phyloP scores from a whole-genome alignment of 2,888 invertebrate species.

The Anodontia alba region DNA sequence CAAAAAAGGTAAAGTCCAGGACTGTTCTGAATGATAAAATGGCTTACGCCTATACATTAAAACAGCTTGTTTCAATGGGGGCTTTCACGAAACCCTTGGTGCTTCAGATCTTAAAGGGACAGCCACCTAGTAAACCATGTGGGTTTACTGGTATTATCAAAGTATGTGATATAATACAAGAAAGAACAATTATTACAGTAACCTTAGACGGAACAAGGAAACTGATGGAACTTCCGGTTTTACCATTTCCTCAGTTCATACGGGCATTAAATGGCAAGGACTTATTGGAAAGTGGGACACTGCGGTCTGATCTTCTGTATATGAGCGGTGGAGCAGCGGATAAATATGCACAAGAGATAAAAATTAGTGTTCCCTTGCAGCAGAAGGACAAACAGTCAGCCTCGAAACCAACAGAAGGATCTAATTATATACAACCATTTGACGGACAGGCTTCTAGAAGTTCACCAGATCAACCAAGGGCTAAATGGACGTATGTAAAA shows the following conservation, averaged over 20 bases:
- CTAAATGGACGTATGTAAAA: neutral
- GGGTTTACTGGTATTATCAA: constrained; percentile 72
- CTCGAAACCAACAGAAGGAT: neutral
- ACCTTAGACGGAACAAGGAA: constrained; percentile 64
- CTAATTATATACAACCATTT: constrained; percentile 1
- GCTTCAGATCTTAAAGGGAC: constrained; percentile 66
- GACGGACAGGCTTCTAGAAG: neutral
- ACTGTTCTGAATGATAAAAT: constrained; percentile 54
- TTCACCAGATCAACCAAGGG: neutral
- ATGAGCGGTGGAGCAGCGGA: constrained; percentile 62
- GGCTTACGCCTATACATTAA: constrained; percentile 62
- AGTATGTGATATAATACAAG: constrained; percentile 69
- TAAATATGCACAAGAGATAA: constrained; percentile 66
- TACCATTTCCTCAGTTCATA: constrained; percentile 67
- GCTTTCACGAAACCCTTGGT: constrained; percentile 59
- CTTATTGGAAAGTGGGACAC: constrained; percentile 52
- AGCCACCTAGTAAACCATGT: constrained; percentile 70
- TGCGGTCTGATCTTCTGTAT: constrained; percentile 47
- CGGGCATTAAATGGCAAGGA: constrained; percentile 66
- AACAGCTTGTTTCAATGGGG: constrained; percentile 64
- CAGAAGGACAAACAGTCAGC: constrained; percentile 6
- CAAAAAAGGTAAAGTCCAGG: constrained; percentile 59
- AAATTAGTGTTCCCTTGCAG: constrained; percentile 64
- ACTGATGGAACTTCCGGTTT: constrained; percentile 72
- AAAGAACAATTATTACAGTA: constrained; percentile 71